Evolutionary conservation across 2,888 invertebrate species (phyloP).

Genomic region (Leucania comma): DNA sequence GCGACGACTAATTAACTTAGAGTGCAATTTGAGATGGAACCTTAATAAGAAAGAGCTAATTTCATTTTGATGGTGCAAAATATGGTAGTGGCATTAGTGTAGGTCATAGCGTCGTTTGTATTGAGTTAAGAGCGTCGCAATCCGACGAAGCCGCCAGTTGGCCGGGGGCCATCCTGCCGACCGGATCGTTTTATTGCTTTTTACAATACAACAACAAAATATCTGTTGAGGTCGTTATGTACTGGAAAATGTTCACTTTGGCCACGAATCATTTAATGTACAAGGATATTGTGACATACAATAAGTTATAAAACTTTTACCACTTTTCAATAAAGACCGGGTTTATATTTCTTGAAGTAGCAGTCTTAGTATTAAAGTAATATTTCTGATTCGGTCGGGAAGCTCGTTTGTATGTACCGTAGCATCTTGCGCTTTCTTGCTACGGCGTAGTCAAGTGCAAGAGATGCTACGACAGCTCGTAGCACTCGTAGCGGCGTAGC

Average conservation of each 20-base stretch:
- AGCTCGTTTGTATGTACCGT: constrained; percentile 49
- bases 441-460: constrained; percentile 64
- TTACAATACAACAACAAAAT: constrained; percentile 66
- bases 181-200: constrained; percentile 67
- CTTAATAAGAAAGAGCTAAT: constrained; percentile 27
- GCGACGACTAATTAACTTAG: constrained; percentile 23
- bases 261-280: constrained; percentile 42
- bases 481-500: constrained; percentile 65
- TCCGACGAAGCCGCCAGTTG: constrained; percentile 75
- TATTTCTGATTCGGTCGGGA: constrained; percentile 41
- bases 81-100: constrained; percentile 63
- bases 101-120: constrained; percentile 64
- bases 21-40: constrained; percentile 3
- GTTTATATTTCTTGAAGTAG: constrained; percentile 18
- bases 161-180: constrained; percentile 73
- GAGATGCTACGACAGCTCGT: constrained; percentile 66
- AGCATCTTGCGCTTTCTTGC: constrained; percentile 52
- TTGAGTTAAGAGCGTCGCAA: constrained; percentile 71
- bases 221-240: constrained; percentile 56
- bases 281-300: constrained; percentile 17
- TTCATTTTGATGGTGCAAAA: constrained; percentile 47
- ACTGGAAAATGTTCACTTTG: constrained; percentile 47
- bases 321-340: constrained; percentile 1
- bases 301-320: constrained; percentile 1
- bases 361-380: constrained; percentile 29